These are phyloP conservation scores for Galerucella calmariensis DNA, from an alignment of 2,888 invertebrate genomes.

Conservation along the genomic window DNA sequence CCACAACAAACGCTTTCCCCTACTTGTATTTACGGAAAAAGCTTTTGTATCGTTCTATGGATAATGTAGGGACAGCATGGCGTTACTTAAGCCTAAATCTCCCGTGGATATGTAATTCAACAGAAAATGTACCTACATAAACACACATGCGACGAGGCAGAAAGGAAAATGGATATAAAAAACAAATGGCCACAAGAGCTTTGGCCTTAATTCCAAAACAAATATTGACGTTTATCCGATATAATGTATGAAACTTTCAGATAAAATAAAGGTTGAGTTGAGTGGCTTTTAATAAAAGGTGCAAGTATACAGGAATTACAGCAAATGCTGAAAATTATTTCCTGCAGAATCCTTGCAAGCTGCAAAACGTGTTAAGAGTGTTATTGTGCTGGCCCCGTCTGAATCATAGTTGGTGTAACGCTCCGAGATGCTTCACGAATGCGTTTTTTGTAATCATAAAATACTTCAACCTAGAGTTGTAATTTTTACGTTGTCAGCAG, in stretches of 20 bases:
- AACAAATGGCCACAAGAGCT: neutral
- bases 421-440: too few species aligned
- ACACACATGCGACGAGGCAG: neutral
- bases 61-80: conserved; percentile 6
- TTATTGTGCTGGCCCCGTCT: too few species aligned
- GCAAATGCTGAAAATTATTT: too few species aligned
- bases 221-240: neutral
- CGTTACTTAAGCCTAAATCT: neutral
- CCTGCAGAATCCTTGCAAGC: too few species aligned
- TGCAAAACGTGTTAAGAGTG: too few species aligned
- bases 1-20: neutral
- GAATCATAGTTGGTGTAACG: too few species aligned
- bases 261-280: too few species aligned
- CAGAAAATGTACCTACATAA: neutral
- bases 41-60: neutral
- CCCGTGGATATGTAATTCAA: neutral
- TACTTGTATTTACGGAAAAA: neutral
- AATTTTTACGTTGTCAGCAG: too few species aligned
- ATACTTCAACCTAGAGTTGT: too few species aligned
- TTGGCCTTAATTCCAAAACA: neutral
- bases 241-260: neutral
- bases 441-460: too few species aligned
- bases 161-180: conserved; percentile 2
- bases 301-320: too few species aligned
- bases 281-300: too few species aligned